These are phyloP conservation scores for Cephalopholis sonnerati DNA, from an alignment of 2,113 vertebrate species.

Conservation along the genomic window DNA sequence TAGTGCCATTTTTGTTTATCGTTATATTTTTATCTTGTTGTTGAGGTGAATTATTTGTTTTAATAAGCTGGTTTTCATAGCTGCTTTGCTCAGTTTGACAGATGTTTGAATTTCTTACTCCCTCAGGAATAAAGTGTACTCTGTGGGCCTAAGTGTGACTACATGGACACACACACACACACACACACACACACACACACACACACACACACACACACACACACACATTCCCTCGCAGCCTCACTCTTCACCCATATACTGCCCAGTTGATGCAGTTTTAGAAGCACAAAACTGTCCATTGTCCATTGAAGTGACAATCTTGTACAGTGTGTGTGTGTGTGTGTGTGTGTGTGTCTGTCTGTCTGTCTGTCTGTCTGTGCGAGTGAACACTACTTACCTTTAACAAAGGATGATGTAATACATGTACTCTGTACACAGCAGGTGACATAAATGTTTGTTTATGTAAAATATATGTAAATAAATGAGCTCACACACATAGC, in stretches of 20 bases:
- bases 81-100: background rate
- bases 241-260: background rate
- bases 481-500: background rate
- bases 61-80: background rate
- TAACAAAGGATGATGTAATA: constrained; percentile 21
- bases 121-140: background rate
- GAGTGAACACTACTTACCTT: background rate
- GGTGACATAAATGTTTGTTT: background rate
- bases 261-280: background rate
- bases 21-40: too few relatives aligned
- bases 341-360: constrained; percentile 9
- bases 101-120: background rate
- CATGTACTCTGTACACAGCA: constrained; percentile 21
- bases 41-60: too few relatives aligned
- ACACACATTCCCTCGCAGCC: background rate
- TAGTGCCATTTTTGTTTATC: too few relatives aligned
- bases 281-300: background rate
- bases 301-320: background rate
- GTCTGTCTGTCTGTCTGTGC: background rate
- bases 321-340: background rate
- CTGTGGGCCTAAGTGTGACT: background rate
- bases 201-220: background rate
- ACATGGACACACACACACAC: background rate
- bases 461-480: background rate
- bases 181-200: background rate